Evolutionary conservation across 2,888 invertebrate genomes (phyloP).

Genomic region (Standfussiana lucernea): DNA sequence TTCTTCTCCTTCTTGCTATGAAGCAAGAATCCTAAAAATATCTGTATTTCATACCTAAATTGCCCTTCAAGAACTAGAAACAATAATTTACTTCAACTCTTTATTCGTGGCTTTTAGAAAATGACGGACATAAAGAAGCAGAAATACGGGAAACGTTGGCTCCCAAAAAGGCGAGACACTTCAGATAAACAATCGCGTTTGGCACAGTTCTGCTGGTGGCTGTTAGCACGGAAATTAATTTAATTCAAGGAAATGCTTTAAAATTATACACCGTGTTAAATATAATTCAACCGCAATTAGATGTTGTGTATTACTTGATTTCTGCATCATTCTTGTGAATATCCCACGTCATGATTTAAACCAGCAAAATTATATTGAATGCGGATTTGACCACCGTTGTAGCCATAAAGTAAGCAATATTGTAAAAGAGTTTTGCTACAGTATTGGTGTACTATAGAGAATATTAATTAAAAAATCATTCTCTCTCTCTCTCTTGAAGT

Average conservation of each 20-base stretch:
- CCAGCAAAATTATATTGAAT: not conserved
- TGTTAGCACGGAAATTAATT: slow-evolving; percentile 20
- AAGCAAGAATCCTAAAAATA: not conserved
- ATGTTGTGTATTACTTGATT: no score
- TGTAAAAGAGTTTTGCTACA: not conserved
- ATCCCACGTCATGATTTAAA: not conserved
- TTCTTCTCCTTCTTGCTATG: no score
- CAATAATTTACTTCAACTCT: not conserved
- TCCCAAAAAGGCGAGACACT: slow-evolving; percentile 31
- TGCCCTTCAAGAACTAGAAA: not conserved
- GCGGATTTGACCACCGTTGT: not conserved
- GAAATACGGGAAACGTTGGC: slow-evolving; percentile 30
- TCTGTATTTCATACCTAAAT: not conserved
- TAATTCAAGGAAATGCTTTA: not conserved
- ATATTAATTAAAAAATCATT: no score
- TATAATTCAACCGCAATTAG: not conserved
- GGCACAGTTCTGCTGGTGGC: slow-evolving; percentile 35
- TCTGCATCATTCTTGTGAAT: no score
- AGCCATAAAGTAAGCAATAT: not conserved
- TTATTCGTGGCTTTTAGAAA: not conserved
- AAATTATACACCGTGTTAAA: not conserved
- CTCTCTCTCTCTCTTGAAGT: not conserved
- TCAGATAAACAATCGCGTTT: slow-evolving; percentile 49
- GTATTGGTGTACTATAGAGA: not conserved
- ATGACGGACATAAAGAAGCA: slow-evolving; percentile 7